Conservation (phyloP, 2,888 invertebrate species). For the Pandemis cinnamomeana region DNA sequence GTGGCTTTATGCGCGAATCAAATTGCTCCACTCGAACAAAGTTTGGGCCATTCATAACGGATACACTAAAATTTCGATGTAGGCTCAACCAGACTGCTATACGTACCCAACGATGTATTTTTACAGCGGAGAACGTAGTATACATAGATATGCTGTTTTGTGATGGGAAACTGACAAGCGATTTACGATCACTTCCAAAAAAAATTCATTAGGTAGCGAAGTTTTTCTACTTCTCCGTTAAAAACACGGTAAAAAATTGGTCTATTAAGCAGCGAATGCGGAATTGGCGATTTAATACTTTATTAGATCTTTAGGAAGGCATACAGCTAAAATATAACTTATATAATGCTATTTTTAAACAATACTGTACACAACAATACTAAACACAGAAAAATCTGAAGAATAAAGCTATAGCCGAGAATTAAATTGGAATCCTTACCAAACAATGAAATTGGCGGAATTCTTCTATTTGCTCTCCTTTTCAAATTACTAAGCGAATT, state of each 20-base stretch:
- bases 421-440: no score
- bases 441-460: no score
- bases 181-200: conserved; percentile 21
- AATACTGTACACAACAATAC: background rate
- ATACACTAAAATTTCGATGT: conserved; percentile 18
- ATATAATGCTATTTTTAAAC: background rate
- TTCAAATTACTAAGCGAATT: no score
- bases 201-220: conserved; percentile 33
- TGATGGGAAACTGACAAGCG: conserved; percentile 19
- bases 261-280: background rate
- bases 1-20: conserved; percentile 28
- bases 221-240: conserved; percentile 24
- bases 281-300: background rate
- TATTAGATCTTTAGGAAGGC: background rate
- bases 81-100: conserved; percentile 18
- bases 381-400: no score
- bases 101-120: background rate
- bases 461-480: no score
- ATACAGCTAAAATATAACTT: no score
- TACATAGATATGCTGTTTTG: background rate
- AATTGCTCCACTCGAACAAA: conserved; percentile 17
- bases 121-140: background rate
- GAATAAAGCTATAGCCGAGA: no score
- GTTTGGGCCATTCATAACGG: conserved; percentile 11
- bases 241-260: conserved; percentile 2